These are phyloP conservation scores for Cossypha polioptera DNA, from an alignment of 2,797 vertebrate genomes.

Conservation along the genomic window DNA sequence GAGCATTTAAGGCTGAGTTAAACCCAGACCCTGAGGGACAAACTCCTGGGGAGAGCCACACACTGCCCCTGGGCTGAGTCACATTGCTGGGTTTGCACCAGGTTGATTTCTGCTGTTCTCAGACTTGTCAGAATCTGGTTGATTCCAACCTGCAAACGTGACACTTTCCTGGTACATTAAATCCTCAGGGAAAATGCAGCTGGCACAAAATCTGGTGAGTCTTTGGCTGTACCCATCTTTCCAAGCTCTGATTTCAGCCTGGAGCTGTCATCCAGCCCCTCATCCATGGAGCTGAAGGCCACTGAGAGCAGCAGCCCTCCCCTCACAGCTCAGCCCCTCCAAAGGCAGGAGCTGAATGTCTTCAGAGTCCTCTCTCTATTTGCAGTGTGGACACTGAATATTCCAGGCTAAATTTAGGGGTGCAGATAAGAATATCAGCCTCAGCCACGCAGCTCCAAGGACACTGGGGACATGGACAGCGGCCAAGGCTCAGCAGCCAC, in stretches of 20 bases:
- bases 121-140: neutral
- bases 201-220: neutral
- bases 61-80: neutral
- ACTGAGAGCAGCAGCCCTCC: neutral
- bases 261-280: neutral
- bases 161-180: neutral
- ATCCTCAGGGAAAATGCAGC: neutral
- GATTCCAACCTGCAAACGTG: neutral
- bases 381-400: neutral
- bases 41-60: neutral
- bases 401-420: constrained; percentile 46
- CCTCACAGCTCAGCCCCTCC: neutral
- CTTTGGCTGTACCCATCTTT: neutral
- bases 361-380: neutral
- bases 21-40: neutral
- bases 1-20: neutral
- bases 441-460: constrained; percentile 13
- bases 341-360: neutral
- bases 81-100: accelerated
- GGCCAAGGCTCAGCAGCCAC: neutral
- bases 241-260: neutral
- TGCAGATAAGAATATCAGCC: neutral
- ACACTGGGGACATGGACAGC: neutral
- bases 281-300: neutral
- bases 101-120: neutral